Evolutionary conservation across 2,888 invertebrate genomes (phyloP).

Genomic region (Drosophila koepferae): DNA sequence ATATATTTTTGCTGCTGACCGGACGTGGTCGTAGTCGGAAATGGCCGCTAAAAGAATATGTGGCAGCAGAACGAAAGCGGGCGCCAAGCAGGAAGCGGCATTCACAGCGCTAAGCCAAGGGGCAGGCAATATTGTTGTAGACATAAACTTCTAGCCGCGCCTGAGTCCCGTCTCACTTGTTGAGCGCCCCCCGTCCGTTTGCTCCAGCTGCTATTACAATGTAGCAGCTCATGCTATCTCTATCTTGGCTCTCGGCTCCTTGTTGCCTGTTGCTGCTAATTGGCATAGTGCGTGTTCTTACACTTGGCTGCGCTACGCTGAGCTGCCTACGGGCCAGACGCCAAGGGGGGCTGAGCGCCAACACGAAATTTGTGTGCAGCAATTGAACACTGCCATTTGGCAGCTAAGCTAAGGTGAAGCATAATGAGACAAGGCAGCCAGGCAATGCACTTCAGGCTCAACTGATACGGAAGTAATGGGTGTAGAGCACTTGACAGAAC

Average conservation of each 20-base stretch:
- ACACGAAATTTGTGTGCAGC: constrained; percentile 19
- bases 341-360: background rate
- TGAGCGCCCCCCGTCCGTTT: constrained; percentile 37
- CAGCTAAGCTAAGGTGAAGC: constrained; percentile 27
- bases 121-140: constrained; percentile 62
- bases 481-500: background rate
- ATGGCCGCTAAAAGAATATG: constrained; percentile 73
- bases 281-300: constrained; percentile 71
- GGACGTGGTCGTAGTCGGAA: constrained; percentile 75
- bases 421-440: constrained; percentile 34
- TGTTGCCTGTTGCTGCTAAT: constrained; percentile 70
- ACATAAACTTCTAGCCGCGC: constrained; percentile 65
- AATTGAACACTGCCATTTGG: constrained; percentile 47
- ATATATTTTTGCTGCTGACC: constrained; percentile 55
- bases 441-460: constrained; percentile 13
- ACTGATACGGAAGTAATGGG: constrained; percentile 40
- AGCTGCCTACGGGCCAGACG: background rate
- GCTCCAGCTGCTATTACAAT: constrained; percentile 15
- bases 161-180: constrained; percentile 57
- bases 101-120: constrained; percentile 22
- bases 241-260: constrained; percentile 34
- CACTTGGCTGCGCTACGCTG: constrained; percentile 48
- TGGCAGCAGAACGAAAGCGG: constrained; percentile 5
- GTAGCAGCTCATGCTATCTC: constrained; percentile 36
- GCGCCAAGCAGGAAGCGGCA: constrained; percentile 1